Percentiles rank a stretch among this genome's conserved stretches.
Conservation (phyloP, 2,113 vertebrate species). For the Microtus richardsoni region DNA sequence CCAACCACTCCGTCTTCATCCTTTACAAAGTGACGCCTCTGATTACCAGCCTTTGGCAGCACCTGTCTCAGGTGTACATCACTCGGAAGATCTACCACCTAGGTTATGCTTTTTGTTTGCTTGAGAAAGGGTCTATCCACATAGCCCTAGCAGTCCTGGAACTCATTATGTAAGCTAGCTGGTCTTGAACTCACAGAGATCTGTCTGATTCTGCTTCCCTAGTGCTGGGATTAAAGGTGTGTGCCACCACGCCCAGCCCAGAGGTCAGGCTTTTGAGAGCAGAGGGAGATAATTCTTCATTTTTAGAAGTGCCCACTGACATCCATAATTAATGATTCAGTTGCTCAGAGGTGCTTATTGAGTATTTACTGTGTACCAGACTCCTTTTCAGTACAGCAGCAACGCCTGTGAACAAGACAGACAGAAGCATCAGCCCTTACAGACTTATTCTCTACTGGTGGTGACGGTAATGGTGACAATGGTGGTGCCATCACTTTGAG, state of each 20-base stretch:
- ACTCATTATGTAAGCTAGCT: neutral
- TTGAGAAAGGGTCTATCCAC: neutral
- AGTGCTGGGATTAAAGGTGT: neutral
- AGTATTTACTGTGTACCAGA: neutral
- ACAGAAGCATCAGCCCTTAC: neutral
- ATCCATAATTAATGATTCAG: neutral
- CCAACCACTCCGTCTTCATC: neutral
- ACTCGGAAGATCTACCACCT: neutral
- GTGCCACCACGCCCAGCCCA: fast-evolving
- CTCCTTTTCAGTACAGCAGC: neutral
- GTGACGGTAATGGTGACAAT: no score
- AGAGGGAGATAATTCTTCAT: neutral
- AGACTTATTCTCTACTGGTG: neutral
- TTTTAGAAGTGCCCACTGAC: neutral
- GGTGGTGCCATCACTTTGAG: neutral
- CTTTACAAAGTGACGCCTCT: neutral
- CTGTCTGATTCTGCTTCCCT: neutral
- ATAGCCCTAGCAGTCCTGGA: neutral
- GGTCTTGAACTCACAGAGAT: neutral
- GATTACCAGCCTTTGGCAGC: neutral
- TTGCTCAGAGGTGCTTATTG: neutral
- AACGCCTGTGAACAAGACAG: neutral
- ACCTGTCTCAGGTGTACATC: neutral
- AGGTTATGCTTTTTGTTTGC: neutral
- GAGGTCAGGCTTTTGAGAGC: neutral